Base-by-base conservation (phyloP, 1,140 invertebrate genomes). In the Melanaphis sacchari region DNA sequence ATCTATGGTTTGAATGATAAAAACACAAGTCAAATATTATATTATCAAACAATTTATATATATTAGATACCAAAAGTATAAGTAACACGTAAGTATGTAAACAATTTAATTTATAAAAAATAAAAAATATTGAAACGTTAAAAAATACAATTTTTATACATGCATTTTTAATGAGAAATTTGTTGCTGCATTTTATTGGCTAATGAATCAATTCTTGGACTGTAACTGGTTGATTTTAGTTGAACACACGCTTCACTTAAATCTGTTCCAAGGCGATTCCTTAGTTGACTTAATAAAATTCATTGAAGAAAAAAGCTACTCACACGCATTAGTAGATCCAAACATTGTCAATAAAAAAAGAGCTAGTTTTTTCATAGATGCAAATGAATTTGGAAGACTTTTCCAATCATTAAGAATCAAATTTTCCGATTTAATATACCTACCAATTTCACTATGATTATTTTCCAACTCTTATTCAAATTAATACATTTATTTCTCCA, bases 341-440 rank as follows among this genome's bases (percentile, higher is more conserved):
- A 46, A 87, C 26, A 87, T 87, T 87, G 84, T 87, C 41, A 87
- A 46, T 90, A 90, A 40, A 54, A 24, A 49, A 54, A 90, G 2
- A 24, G 49, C 9, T 49, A 90, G 36, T 89, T 36, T 52, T 49
- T 89, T 54, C 87, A 52, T 89, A 38, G 87, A 89, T 8, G 87
- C 46, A 89, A 89, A 89, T 89, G 15, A 89, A 89, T 89, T 89
- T 38, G 36, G 87, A 89, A 88, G 43, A 88, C 84, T 76, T 76
- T 84, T 84, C 81, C 21, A 26, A 7, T 84, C 38, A 84, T 18
- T 41, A 84, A 84, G 81, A 84, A 84, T 40, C 24, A 41, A 26
- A 41, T 84, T 84, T 84, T 26, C 52, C 24, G 52, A 54, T 26
- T 54, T 54, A 26, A 54, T 2, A 54, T 26, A 26, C 22, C 24